Percentiles rank a stretch among this genome's conserved stretches.
phyloP scores from a whole-genome alignment of 2,113 vertebrate genomes.

The Cottus gobio region DNA sequence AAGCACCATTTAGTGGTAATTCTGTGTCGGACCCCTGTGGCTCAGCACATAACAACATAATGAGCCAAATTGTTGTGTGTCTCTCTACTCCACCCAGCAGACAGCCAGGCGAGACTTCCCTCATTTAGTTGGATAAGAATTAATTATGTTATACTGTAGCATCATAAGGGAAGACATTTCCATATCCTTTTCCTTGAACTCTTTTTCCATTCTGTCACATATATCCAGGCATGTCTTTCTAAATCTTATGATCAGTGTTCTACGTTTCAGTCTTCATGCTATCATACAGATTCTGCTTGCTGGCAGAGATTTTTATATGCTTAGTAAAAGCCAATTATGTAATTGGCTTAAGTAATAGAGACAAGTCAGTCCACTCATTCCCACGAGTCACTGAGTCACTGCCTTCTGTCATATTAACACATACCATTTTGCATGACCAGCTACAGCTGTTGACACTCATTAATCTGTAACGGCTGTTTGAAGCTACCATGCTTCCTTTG shows the following conservation, averaged over 20 bases:
- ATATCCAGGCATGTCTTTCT: background rate
- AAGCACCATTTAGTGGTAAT: slow-evolving; percentile 17
- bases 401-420: slow-evolving; percentile 9
- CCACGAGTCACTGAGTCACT: slow-evolving; percentile 1
- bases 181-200: background rate
- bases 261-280: background rate
- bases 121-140: background rate
- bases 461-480: background rate
- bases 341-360: slow-evolving; percentile 28
- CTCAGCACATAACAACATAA: slow-evolving; percentile 23
- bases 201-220: background rate
- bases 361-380: background rate
- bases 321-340: slow-evolving; percentile 6
- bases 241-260: slow-evolving; percentile 15
- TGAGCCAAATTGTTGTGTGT: slow-evolving; percentile 22
- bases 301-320: background rate
- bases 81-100: slow-evolving; percentile 1
- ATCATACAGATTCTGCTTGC: background rate
- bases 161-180: slow-evolving; percentile 13
- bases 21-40: slow-evolving; percentile 19
- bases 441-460: background rate
- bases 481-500: background rate
- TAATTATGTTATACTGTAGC: slow-evolving; percentile 20
- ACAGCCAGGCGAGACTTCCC: background rate
- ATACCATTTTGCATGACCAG: background rate